Base-by-base conservation (phyloP, 2,113 vertebrate genomes). In the Xyrauchen texanus region DNA sequence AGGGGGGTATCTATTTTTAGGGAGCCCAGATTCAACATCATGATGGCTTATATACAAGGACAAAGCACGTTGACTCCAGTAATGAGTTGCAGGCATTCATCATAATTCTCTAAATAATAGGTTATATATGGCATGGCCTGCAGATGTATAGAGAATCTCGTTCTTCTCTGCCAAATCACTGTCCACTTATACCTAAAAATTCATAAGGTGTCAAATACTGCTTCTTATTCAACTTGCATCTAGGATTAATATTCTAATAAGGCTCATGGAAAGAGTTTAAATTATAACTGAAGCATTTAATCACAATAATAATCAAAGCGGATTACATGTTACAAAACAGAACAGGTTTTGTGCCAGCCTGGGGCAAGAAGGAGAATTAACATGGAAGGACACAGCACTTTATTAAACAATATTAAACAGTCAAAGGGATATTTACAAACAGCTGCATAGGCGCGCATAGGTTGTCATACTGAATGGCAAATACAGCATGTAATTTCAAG, bases 291-390 rank as follows among this genome's bases (percentile, higher is more conserved):
- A 65, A 61, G 68, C 82, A 44, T 81, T 85, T 82, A 73, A 80
- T 83, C 78, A 85, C 77, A 80, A 81, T 83, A 83, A 82, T 69
- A 83, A 83, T 82, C 80, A 82, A 74, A 78, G 66, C 68, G 58
- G 63, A 82, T 85, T 84, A 84, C 82, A 81, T 77, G 75, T 78
- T 76, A 79, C 75, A 81, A 82, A 84, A 82, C 72, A 66, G 60
- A 76, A 55, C 69, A 57, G 64, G 57, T 81, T 81, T 69, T 44
- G 15, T 78, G 57, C 70, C 73, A 66, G 74, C 78, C 72, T 1
- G 21, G 74, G 71, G 83, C 77, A 62, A 76, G 34, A 76, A 34
- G 16, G 52, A 60, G 70, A 57, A 80, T 78, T 77, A 81, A 77
- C 62, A 65, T 65, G 62, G 15, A 81, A 72, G 68, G 68, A 58